Percentiles rank a stretch among this genome's conserved stretches.
phyloP scores from a whole-genome alignment of 2,888 invertebrate species.

The Dryomyza anilis region DNA sequence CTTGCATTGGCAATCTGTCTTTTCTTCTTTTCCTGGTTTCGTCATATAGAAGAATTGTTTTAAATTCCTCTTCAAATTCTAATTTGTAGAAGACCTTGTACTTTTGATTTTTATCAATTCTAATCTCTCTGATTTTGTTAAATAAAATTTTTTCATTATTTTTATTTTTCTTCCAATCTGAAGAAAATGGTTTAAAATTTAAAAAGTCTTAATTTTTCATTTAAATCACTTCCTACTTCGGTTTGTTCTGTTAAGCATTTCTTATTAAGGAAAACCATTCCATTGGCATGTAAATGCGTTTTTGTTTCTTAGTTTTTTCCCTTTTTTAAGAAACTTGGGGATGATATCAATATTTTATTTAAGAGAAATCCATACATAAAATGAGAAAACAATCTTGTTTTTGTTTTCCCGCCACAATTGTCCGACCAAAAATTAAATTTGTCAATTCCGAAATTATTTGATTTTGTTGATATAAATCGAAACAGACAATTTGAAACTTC shows the following conservation, averaged over 20 bases:
- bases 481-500: constrained; percentile 27
- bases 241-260: constrained; percentile 26
- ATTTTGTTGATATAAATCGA: constrained; percentile 26
- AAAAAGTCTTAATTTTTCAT: constrained; percentile 28
- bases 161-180: constrained; percentile 27
- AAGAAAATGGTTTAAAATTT: constrained; percentile 25
- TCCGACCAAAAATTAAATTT: constrained; percentile 26
- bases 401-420: constrained; percentile 25
- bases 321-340: not conserved
- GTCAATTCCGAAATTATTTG: constrained; percentile 13
- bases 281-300: too few species aligned
- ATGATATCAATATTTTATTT: not conserved
- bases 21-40: not conserved
- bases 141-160: constrained; percentile 18
- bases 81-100: not conserved
- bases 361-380: constrained; percentile 1
- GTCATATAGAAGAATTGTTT: not conserved
- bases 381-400: constrained; percentile 25
- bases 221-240: constrained; percentile 26
- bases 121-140: not conserved
- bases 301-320: not conserved
- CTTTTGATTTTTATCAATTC: not conserved
- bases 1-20: not conserved
- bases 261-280: constrained; percentile 28
- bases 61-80: not conserved